These are phyloP conservation scores for Himalopsyche anomala DNA, from an alignment of 2,888 invertebrate species.

Conservation along the genomic window DNA sequence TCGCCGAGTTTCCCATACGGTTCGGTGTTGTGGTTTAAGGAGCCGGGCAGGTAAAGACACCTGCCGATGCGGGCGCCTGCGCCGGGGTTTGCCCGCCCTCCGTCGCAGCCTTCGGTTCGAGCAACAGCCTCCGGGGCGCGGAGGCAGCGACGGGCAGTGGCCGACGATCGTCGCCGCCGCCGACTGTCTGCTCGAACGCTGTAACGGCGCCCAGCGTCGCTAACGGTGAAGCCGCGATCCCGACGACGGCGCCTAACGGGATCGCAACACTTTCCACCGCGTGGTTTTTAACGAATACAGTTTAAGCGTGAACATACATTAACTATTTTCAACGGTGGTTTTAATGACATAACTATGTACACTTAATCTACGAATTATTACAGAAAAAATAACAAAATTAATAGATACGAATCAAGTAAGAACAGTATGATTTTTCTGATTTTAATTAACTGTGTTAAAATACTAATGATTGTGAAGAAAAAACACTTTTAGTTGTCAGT, in stretches of 20 bases:
- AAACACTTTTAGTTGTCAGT: too few species aligned
- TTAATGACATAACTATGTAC: too few species aligned
- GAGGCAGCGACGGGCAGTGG: conserved; percentile 36
- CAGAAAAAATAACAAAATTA: too few species aligned
- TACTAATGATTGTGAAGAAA: too few species aligned
- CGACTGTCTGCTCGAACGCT: conserved; percentile 11
- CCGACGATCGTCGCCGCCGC: conserved; percentile 41
- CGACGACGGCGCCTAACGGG: conserved; percentile 14
- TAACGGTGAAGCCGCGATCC: conserved; percentile 14
- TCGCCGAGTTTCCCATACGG: neutral
- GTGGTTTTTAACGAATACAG: neutral
- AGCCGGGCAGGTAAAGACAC: neutral
- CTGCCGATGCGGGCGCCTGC: conserved; percentile 33
- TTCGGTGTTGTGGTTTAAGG: neutral
- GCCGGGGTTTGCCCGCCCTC: conserved; percentile 41
- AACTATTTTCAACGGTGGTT: too few species aligned
- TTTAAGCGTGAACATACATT: too few species aligned
- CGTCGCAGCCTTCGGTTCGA: neutral
- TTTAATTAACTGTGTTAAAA: too few species aligned
- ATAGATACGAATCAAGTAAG: too few species aligned
- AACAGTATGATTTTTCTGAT: too few species aligned
- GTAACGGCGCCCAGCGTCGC: neutral
- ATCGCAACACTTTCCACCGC: conserved; percentile 4
- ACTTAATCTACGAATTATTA: too few species aligned
- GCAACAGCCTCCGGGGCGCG: conserved; percentile 39